A percentile compares a stretch with the other conserved stretches of the same genome.
phyloP scores from a whole-genome alignment of 1,140 invertebrate genomes.

The Vanessa tameamea region DNA sequence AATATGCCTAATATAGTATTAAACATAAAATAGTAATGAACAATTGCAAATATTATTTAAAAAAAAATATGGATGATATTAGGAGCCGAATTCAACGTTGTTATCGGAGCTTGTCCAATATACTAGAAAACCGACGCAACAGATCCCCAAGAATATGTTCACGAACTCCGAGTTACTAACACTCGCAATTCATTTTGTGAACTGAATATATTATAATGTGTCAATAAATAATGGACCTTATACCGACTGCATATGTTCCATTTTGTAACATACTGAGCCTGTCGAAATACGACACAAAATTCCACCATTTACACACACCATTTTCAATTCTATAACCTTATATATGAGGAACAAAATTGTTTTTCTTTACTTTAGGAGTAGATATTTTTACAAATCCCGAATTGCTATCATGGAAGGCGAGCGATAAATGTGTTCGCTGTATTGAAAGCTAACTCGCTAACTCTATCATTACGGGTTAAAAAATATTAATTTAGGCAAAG shows the following conservation, averaged over 20 bases:
- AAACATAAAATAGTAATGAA: not conserved
- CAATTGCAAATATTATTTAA: not conserved
- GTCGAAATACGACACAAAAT: constrained; percentile 63
- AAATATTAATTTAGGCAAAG: not conserved
- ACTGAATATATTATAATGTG: constrained; percentile 75
- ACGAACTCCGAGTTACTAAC: constrained; percentile 78
- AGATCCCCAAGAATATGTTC: constrained; percentile 76
- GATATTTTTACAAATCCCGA: constrained; percentile 69
- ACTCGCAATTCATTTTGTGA: constrained; percentile 79
- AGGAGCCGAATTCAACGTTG: constrained; percentile 54
- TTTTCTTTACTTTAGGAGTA: constrained; percentile 26
- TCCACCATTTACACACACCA: constrained; percentile 40
- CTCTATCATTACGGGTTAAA: constrained; percentile 58
- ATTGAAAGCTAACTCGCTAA: constrained; percentile 70
- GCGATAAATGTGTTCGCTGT: constrained; percentile 70
- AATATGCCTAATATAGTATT: no score
- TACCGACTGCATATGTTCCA: constrained; percentile 47
- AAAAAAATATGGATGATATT: constrained; percentile 46
- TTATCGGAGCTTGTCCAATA: constrained; percentile 61
- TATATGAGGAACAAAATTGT: constrained; percentile 50
- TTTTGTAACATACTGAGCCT: constrained; percentile 48
- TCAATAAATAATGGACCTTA: constrained; percentile 61
- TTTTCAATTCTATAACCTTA: constrained; percentile 56
- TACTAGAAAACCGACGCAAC: constrained; percentile 65
- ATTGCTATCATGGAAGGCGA: constrained; percentile 66